Percentiles rank a stretch among this genome's conserved stretches.
These are phyloP conservation scores for Lepidothrix coronata DNA, from an alignment of 2,113 vertebrate genomes.

Conservation along the genomic window DNA sequence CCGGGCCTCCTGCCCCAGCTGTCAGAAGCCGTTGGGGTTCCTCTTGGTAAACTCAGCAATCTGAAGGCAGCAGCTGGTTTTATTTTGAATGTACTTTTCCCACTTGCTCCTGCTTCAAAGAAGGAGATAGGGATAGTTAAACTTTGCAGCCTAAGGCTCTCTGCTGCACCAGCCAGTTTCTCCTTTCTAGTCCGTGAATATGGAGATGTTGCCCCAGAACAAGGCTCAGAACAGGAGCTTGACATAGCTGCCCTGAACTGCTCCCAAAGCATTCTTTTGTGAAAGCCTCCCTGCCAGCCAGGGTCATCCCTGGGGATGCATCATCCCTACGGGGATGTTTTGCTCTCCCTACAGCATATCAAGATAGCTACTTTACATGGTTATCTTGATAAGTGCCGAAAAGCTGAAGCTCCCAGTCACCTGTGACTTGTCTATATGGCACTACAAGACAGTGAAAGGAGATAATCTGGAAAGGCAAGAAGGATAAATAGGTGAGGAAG, in stretches of 20 bases:
- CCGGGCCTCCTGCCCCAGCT: neutral
- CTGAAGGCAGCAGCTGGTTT: neutral
- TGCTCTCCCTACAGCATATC: neutral
- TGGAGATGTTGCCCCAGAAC: neutral
- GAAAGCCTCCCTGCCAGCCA: neutral
- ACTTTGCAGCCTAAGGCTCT: neutral
- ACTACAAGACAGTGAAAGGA: neutral
- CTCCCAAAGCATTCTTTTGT: neutral
- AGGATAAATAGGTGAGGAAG: neutral
- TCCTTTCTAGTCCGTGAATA: neutral
- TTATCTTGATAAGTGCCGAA: neutral
- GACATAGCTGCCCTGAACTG: neutral
- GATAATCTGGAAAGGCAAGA: neutral
- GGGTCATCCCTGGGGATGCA: too few species aligned
- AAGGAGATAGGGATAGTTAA: neutral
- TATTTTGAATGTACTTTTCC: neutral
- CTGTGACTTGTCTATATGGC: neutral
- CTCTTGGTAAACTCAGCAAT: neutral
- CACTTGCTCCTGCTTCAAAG: neutral
- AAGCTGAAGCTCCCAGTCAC: neutral
- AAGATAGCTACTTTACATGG: neutral
- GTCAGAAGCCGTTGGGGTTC: neutral
- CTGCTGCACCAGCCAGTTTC: neutral
- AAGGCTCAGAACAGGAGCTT: neutral
- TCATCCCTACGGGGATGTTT: accelerated